A percentile compares a stretch with the other conserved stretches of the same genome.
Evolutionary conservation across 2,888 invertebrate species (phyloP).

Genomic region (Tolmerus cingulatus): DNA sequence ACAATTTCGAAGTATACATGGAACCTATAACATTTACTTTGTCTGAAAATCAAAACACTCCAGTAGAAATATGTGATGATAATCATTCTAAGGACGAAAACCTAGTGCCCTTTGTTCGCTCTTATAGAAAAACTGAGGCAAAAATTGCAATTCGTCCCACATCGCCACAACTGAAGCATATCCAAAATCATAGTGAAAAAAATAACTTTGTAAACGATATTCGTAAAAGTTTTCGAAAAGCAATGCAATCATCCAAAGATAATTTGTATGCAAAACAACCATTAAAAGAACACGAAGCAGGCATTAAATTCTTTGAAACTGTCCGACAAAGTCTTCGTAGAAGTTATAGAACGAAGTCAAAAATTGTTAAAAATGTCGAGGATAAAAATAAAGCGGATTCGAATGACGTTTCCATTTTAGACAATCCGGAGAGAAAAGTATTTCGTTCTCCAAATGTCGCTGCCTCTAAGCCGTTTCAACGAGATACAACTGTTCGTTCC

Average conservation of each 20-base stretch:
- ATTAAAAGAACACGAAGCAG: neutral
- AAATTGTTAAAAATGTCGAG: neutral
- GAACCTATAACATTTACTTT: neutral
- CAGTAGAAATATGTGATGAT: neutral
- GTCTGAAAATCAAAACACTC: neutral
- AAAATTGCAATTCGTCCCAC: neutral
- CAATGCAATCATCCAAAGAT: neutral
- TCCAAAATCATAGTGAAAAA: neutral
- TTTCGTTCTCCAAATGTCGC: neutral
- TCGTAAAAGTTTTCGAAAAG: neutral
- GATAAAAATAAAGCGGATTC: neutral
- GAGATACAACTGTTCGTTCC: neutral
- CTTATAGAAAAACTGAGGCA: neutral
- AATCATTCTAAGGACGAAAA: neutral
- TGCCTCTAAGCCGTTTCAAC: neutral
- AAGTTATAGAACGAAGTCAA: neutral
- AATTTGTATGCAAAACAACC: neutral
- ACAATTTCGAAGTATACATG: neutral
- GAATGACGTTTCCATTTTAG: neutral
- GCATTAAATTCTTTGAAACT: neutral
- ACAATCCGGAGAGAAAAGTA: neutral
- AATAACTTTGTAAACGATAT: neutral
- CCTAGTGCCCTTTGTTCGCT: neutral
- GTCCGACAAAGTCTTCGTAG: neutral
- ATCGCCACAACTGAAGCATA: neutral